phyloP scores from a whole-genome alignment of 2,888 invertebrate species.

The Malthinus seriepunctatus region DNA sequence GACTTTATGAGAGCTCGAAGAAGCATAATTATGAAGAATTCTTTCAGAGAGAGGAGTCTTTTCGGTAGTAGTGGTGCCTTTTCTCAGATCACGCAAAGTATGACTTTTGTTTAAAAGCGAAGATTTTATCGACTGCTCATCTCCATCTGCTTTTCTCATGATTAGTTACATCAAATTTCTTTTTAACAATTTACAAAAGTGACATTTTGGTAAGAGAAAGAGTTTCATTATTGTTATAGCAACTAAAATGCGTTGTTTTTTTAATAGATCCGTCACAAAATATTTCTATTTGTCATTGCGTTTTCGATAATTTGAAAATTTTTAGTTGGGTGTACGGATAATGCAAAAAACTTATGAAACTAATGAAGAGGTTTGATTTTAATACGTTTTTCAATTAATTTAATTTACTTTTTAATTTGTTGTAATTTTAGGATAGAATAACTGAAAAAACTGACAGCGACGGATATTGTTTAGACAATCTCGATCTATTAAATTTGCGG shows the following conservation, averaged over 20 bases:
- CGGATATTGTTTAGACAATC: slow-evolving; percentile 44
- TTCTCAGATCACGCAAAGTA: neutral
- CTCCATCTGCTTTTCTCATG: too few species aligned
- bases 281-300: slow-evolving; percentile 26
- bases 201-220: too few species aligned
- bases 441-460: slow-evolving; percentile 44
- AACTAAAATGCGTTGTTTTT: slow-evolving; percentile 29
- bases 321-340: slow-evolving; percentile 41
- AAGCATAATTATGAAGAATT: neutral
- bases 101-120: neutral
- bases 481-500: slow-evolving; percentile 52
- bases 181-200: neutral
- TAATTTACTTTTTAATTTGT: slow-evolving; percentile 22
- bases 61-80: neutral
- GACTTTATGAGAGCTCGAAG: too few species aligned
- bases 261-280: slow-evolving; percentile 28
- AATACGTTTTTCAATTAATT: slow-evolving; percentile 2
- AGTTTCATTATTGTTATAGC: slow-evolving; percentile 26
- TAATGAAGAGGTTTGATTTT: slow-evolving; percentile 39
- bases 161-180: too few species aligned
- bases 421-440: slow-evolving; percentile 41
- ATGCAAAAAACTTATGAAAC: slow-evolving; percentile 46
- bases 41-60: neutral
- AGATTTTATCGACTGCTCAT: neutral
- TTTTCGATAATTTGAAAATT: slow-evolving; percentile 34